phyloP scores from a whole-genome alignment of 2,888 invertebrate genomes.

The Seira ritae region DNA sequence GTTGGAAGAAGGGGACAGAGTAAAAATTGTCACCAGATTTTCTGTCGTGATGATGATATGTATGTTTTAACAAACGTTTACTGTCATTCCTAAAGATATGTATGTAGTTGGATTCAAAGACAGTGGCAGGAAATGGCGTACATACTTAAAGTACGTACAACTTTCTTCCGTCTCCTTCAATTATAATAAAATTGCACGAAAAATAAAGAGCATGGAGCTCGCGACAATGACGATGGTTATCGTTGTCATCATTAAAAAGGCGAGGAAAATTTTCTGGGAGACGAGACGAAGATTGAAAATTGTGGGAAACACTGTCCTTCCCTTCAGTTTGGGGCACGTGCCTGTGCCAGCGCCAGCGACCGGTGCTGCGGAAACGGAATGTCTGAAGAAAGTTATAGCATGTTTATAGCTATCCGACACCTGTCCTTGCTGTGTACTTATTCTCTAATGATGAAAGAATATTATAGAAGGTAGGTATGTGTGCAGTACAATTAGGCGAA shows the following conservation, averaged over 20 bases:
- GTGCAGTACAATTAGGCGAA: background rate
- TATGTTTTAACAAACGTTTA: background rate
- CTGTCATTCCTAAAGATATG: background rate
- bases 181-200: too few species aligned
- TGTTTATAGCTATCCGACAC: background rate
- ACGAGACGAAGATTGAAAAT: background rate
- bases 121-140: background rate
- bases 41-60: background rate
- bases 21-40: constrained; percentile 16
- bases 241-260: too few species aligned
- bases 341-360: background rate
- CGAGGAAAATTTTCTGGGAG: background rate
- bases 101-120: background rate
- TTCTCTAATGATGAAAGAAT: background rate
- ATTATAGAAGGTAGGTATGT: too few species aligned
- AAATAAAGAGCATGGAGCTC: too few species aligned
- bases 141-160: too few species aligned
- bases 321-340: background rate
- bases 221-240: too few species aligned
- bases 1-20: background rate
- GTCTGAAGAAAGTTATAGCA: background rate
- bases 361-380: too few species aligned
- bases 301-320: background rate
- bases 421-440: background rate
- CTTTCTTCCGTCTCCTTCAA: too few species aligned